Conservation (phyloP, 2,113 vertebrate species). For the Dolichallabes microphthalmus region DNA sequence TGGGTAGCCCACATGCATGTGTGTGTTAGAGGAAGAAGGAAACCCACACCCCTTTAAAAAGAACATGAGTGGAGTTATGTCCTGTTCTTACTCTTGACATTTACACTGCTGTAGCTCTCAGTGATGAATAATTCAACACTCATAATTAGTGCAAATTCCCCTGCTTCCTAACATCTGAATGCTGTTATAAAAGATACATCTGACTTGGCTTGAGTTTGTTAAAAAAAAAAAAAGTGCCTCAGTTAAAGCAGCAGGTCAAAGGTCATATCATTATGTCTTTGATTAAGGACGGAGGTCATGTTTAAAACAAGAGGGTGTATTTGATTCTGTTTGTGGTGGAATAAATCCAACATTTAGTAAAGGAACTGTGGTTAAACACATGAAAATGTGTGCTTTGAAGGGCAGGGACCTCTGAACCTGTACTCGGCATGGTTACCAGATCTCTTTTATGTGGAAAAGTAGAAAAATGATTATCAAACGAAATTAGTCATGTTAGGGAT, state of each 20-base stretch:
- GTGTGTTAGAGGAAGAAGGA: not conserved
- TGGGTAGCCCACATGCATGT: not conserved
- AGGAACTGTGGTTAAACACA: not conserved
- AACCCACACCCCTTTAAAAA: not conserved
- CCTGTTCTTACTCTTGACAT: conserved; percentile 5
- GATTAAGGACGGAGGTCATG: not conserved
- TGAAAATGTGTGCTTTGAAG: not conserved
- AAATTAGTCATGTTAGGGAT: not conserved
- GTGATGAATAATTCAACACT: conserved; percentile 21
- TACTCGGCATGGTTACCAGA: not conserved
- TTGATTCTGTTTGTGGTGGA: not conserved
- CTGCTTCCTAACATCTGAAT: not conserved
- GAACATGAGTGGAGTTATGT: not conserved
- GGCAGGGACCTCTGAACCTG: not conserved
- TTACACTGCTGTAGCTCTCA: not conserved
- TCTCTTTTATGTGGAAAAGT: not conserved
- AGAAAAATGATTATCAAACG: not conserved
- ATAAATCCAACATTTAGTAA: not conserved
- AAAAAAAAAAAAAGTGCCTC: not conserved
- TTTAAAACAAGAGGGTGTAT: not conserved
- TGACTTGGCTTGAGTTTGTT: conserved; percentile 7
- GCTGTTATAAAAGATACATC: not conserved
- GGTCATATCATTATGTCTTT: not conserved
- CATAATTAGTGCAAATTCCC: conserved; percentile 20
- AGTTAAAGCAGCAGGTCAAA: not conserved